These are phyloP conservation scores for Trachelus troglodyta DNA, from an alignment of 2,888 invertebrate species.

Conservation along the genomic window DNA sequence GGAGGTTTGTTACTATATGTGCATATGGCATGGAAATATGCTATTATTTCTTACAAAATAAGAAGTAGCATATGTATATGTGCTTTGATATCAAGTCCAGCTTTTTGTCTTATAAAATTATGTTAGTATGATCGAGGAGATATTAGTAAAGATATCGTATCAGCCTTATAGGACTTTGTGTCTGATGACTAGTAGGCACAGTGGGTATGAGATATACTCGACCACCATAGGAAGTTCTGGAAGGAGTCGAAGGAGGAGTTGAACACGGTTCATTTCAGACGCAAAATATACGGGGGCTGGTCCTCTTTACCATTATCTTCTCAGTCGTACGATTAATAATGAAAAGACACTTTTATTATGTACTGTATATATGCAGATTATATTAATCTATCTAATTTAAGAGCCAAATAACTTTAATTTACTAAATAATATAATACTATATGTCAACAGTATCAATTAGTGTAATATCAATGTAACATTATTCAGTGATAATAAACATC, in stretches of 20 bases:
- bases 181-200: no score
- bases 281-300: no score
- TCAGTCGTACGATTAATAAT: not conserved
- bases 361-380: not conserved
- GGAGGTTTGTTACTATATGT: not conserved
- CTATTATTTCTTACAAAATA: not conserved
- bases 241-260: no score
- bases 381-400: not conserved
- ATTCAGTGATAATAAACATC: constrained; percentile 9
- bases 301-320: no score
- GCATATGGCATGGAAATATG: not conserved
- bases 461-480: not conserved
- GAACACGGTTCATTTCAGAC: no score
- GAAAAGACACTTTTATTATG: not conserved
- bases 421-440: not conserved
- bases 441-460: not conserved
- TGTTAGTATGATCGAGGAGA: not conserved
- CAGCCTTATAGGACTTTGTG: no score
- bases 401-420: not conserved
- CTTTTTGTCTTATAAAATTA: not conserved
- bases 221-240: no score
- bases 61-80: no score
- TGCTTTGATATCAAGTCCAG: not conserved
- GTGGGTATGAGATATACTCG: no score
- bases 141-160: no score